Evolutionary conservation across 1,140 invertebrate species (phyloP).

Genomic region (Drosophila miranda): DNA sequence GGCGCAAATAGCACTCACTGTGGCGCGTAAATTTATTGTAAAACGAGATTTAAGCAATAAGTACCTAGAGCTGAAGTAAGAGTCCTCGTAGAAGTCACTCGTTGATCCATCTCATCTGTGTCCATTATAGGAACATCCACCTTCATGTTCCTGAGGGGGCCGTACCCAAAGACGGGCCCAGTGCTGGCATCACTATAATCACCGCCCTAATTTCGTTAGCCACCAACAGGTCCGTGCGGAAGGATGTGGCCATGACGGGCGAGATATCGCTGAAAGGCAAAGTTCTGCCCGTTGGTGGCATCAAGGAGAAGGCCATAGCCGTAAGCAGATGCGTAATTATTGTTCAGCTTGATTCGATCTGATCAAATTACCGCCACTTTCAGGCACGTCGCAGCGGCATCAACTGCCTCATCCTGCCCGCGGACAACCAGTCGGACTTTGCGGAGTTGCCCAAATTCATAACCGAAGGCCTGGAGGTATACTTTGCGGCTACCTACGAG

Average conservation of each 20-base stretch:
- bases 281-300: conserved; percentile 97
- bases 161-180: conserved; percentile 98
- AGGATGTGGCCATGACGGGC: conserved; percentile 98
- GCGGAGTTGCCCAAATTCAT: conserved; percentile 97
- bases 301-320: conserved; percentile 98
- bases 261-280: conserved; percentile 97
- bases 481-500: conserved; percentile 94
- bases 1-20: conserved; percentile 95
- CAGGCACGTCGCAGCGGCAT: conserved; percentile 96
- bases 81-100: too few species aligned
- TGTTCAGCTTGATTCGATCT: too few species aligned
- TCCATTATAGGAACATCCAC: conserved; percentile 87
- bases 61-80: conserved; percentile 87
- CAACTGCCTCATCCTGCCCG: conserved; percentile 95
- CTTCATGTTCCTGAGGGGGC: conserved; percentile 99
- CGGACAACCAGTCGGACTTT: conserved; percentile 98
- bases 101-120: not conserved
- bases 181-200: conserved; percentile 95
- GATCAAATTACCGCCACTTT: not conserved
- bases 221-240: conserved; percentile 87
- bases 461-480: conserved; percentile 95
- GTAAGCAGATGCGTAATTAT: conserved; percentile 82
- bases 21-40: conserved; percentile 92
- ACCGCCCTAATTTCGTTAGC: conserved; percentile 96
- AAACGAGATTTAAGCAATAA: conserved; percentile 87